A percentile compares a stretch with the other conserved stretches of the same genome.
phyloP scores from a whole-genome alignment of 30 jellyfish, hydroid and myxozoan species.

The Turritopsis rubra region DNA sequence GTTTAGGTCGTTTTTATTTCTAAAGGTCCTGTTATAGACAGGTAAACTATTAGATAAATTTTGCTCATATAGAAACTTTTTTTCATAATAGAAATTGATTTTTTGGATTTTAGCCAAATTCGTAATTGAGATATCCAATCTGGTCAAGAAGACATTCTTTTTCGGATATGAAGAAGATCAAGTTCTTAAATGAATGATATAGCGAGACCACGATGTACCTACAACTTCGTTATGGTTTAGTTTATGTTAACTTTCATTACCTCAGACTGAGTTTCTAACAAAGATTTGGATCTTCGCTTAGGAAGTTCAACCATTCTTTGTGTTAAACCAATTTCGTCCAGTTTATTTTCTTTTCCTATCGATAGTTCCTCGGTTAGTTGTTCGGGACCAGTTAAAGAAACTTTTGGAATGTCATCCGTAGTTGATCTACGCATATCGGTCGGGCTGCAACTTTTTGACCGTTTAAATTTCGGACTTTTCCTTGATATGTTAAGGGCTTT shows the following conservation, averaged over 20 bases:
- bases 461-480: neutral
- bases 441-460: constrained; percentile 11
- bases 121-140: too few species aligned
- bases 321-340: neutral
- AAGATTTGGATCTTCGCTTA: neutral
- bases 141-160: too few species aligned
- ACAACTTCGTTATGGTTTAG: too few species aligned
- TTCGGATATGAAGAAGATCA: too few species aligned
- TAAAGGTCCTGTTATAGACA: too few species aligned
- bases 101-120: too few species aligned
- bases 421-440: neutral
- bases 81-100: too few species aligned
- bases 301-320: neutral
- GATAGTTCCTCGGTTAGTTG: neutral
- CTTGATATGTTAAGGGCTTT: neutral
- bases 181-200: too few species aligned
- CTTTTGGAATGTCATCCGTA: neutral
- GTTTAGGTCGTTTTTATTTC: too few species aligned
- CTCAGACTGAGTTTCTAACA: neutral
- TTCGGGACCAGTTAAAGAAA: neutral
- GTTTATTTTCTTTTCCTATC: neutral
- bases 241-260: neutral
- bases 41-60: too few species aligned
- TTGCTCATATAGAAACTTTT: too few species aligned
- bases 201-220: too few species aligned